phyloP scores from a whole-genome alignment of 2,113 vertebrate genomes.

The Rattus rattus region DNA sequence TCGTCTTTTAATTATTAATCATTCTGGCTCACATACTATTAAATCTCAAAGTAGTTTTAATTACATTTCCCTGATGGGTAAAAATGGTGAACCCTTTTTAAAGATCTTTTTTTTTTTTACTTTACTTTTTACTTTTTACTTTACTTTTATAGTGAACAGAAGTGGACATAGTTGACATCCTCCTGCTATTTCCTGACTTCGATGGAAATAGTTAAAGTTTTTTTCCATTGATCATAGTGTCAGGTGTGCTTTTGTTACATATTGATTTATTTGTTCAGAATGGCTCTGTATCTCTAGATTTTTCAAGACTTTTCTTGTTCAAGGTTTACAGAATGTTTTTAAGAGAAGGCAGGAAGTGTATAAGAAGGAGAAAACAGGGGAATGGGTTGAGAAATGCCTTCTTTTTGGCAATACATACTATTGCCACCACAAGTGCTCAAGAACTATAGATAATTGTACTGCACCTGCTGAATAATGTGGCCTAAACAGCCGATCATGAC shows the following conservation, averaged over 20 bases:
- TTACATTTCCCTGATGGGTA: background rate
- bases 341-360: background rate
- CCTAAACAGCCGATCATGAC: background rate
- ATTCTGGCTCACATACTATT: background rate
- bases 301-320: background rate
- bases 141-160: too few species aligned
- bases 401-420: background rate
- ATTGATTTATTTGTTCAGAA: background rate
- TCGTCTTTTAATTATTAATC: background rate
- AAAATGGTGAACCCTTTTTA: background rate
- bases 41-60: background rate
- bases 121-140: too few species aligned
- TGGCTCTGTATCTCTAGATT: background rate
- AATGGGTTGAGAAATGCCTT: background rate
- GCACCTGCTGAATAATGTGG: background rate
- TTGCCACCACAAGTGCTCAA: background rate
- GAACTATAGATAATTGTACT: background rate
- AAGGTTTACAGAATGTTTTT: background rate
- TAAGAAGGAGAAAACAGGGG: background rate
- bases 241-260: background rate
- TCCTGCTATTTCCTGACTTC: background rate
- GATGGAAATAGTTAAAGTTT: background rate
- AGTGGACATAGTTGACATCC: background rate
- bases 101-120: background rate
- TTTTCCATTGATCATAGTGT: background rate